Conservation (phyloP, 2,113 vertebrate species). For the Beaufortia kweichowensis region DNA sequence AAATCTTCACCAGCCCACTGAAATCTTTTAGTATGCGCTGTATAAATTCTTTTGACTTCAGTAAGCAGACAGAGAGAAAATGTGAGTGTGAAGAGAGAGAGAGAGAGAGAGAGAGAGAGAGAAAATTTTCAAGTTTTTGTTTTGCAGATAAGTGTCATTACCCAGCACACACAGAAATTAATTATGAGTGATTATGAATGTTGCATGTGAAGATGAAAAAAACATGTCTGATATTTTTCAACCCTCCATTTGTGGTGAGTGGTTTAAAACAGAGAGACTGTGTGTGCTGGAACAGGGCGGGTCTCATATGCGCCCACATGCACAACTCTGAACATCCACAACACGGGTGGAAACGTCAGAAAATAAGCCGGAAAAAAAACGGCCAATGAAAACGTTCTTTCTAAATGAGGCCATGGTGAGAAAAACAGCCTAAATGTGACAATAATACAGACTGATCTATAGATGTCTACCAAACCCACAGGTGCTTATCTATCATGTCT, state of each 20-base stretch:
- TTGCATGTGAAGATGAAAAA: background rate
- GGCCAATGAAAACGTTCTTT: background rate
- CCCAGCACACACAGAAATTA: constrained; percentile 24
- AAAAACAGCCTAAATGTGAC: background rate
- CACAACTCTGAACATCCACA: constrained; percentile 45
- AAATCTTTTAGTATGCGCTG: constrained; percentile 31
- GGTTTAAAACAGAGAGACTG: background rate
- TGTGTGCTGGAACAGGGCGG: constrained; percentile 15
- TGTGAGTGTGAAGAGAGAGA: constrained; percentile 35
- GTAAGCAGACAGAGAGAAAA: constrained; percentile 36
- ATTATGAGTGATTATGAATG: constrained; percentile 41
- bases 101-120: constrained; percentile 34
- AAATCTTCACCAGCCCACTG: background rate
- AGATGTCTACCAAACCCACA: background rate
- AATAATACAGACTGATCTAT: background rate
- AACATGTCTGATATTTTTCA: background rate
- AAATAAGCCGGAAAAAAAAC: constrained; percentile 24
- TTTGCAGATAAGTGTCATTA: constrained; percentile 55
- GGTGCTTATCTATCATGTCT: background rate
- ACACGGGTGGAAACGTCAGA: constrained; percentile 5
- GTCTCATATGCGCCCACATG: constrained; percentile 3
- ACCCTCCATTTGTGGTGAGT: constrained; percentile 5
- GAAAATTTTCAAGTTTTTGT: constrained; percentile 40
- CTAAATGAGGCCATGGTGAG: background rate
- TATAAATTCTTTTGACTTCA: constrained; percentile 23